phyloP scores from a whole-genome alignment of 2,113 vertebrate species.

The Nycticebus coucang region DNA sequence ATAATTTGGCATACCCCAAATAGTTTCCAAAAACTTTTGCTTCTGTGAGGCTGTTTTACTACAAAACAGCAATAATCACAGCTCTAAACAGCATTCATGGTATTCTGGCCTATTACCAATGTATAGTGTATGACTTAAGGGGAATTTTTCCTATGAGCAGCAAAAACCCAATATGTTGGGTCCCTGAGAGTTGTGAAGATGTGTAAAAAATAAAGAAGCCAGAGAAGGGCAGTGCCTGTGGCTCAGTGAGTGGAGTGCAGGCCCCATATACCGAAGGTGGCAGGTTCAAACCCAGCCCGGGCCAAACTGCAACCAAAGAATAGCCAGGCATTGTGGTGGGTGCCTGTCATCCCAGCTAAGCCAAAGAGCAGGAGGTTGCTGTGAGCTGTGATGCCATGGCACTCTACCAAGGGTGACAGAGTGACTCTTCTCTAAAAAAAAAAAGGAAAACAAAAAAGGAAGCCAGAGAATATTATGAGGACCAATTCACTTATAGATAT shows the following conservation, averaged over 20 bases:
- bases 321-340: too few relatives aligned
- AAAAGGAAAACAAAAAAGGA: background rate
- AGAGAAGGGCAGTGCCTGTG: background rate
- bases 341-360: too few relatives aligned
- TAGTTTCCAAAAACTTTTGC: background rate
- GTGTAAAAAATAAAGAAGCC: background rate
- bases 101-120: background rate
- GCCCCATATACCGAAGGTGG: too few relatives aligned
- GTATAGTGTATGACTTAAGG: background rate
- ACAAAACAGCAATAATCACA: background rate
- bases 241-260: too few relatives aligned
- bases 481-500: background rate
- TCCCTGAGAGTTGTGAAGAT: background rate
- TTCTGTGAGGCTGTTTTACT: background rate
- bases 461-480: background rate
- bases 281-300: too few relatives aligned
- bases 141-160: background rate
- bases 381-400: too few relatives aligned
- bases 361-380: too few relatives aligned
- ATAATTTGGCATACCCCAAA: constrained; percentile 17
- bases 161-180: background rate
- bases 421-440: too few relatives aligned
- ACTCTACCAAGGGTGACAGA: too few relatives aligned
- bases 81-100: background rate
- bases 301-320: too few relatives aligned